Conservation (phyloP, 2,888 invertebrate species). For the Synergus laeviventris region DNA sequence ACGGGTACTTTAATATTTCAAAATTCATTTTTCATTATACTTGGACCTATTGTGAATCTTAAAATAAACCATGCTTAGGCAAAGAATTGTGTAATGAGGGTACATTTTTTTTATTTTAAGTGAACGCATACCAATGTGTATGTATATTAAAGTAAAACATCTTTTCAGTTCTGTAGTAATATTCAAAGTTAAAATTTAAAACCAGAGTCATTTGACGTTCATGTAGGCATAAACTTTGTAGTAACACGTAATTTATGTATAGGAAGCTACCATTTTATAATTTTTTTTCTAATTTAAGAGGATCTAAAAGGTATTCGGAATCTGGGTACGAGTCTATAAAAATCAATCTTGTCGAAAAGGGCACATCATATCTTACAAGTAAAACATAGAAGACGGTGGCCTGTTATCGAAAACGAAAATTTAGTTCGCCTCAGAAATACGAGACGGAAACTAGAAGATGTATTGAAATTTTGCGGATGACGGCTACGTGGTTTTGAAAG, state of each 20-base stretch:
- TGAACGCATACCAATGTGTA: not conserved
- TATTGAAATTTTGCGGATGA: not conserved
- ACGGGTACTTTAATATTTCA: not conserved
- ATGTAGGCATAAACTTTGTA: conserved; percentile 14
- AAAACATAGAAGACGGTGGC: not conserved
- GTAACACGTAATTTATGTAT: not conserved
- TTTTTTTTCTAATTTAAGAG: not conserved
- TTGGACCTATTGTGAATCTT: conserved; percentile 8
- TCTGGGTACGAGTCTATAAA: conserved; percentile 25
- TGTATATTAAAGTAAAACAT: conserved; percentile 1
- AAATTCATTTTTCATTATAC: conserved; percentile 11
- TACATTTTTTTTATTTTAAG: conserved; percentile 34
- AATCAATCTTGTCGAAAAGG: not conserved
- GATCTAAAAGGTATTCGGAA: conserved; percentile 6
- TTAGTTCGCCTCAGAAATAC: not conserved
- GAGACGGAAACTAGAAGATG: not conserved
- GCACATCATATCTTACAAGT: not conserved
- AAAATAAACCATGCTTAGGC: conserved; percentile 17
- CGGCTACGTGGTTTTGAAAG: conserved; percentile 32
- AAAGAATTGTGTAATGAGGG: conserved; percentile 26
- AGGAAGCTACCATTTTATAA: conserved; percentile 2
- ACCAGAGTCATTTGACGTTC: conserved; percentile 1
- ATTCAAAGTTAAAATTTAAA: conserved; percentile 10
- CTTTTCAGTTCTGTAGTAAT: conserved; percentile 4
- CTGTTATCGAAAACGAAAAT: not conserved